phyloP scores from a whole-genome alignment of 1,140 invertebrate species.

The Drosophila equinoxialis region DNA sequence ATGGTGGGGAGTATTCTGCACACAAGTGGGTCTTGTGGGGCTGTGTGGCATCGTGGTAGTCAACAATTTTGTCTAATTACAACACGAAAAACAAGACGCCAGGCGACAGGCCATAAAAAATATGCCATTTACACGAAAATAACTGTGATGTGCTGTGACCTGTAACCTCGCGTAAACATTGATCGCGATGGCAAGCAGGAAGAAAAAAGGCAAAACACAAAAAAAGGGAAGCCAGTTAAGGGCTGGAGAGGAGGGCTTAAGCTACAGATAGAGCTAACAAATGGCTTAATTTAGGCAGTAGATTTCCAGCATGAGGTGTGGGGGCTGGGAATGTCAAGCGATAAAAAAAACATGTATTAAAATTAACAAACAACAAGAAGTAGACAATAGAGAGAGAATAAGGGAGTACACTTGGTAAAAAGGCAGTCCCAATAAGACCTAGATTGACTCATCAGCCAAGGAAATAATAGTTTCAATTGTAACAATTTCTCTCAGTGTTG shows the following conservation, averaged over 20 bases:
- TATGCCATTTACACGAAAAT: conserved; percentile 71
- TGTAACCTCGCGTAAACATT: conserved; percentile 31
- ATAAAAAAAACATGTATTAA: conserved; percentile 73
- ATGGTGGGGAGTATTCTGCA: background rate
- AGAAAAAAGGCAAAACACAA: background rate
- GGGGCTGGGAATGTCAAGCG: conserved; percentile 41
- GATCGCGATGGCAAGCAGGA: conserved; percentile 14
- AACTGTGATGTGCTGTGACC: conserved; percentile 60
- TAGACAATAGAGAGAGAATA: conserved; percentile 35
- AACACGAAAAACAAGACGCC: conserved; percentile 37
- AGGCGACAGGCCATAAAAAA: conserved; percentile 64
- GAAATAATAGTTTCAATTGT: too few species aligned
- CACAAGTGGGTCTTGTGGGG: conserved; percentile 22
- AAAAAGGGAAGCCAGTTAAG: background rate
- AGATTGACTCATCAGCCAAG: too few species aligned
- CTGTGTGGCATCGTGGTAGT: conserved; percentile 39
- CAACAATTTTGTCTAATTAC: conserved; percentile 67
- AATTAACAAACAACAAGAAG: conserved; percentile 73
- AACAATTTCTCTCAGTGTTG: conserved; percentile 4
- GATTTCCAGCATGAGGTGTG: background rate
- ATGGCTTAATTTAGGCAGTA: conserved; percentile 50
- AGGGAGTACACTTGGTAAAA: background rate
- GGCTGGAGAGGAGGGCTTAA: conserved; percentile 15
- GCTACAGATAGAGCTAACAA: conserved; percentile 58
- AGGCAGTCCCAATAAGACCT: too few species aligned